A percentile compares a stretch with the other conserved stretches of the same genome.
Conservation (phyloP, 2,888 invertebrate species). For the Drosophila phalerata region DNA sequence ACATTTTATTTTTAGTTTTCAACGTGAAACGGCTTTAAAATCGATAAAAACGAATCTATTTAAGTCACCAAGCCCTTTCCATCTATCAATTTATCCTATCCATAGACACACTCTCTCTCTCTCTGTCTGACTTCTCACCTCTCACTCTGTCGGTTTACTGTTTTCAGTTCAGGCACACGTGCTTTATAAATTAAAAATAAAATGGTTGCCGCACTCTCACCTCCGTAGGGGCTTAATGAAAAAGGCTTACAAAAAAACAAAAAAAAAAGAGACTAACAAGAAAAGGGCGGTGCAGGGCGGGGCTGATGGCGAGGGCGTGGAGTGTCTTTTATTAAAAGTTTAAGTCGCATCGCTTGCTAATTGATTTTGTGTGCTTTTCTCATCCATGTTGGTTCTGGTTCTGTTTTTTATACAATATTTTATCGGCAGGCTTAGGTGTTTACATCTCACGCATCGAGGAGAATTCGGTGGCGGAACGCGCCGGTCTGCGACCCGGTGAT, state of each 20-base stretch:
- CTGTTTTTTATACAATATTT: not conserved
- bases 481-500: constrained; percentile 95
- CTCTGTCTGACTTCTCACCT: not conserved
- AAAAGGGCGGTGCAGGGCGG: constrained; percentile 14
- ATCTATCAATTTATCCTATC: constrained; percentile 47
- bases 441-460: constrained; percentile 97
- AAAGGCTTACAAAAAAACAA: constrained; percentile 56
- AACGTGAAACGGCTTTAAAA: constrained; percentile 72
- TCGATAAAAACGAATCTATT: constrained; percentile 75
- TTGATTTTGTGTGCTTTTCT: constrained; percentile 57
- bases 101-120: constrained; percentile 22
- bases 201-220: constrained; percentile 59
- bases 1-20: constrained; percentile 75
- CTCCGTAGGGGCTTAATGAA: constrained; percentile 44
- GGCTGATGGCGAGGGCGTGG: constrained; percentile 16
- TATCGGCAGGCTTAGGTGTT: constrained; percentile 91
- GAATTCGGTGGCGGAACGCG: constrained; percentile 94
- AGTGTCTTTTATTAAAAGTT: constrained; percentile 67
- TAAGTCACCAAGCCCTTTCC: constrained; percentile 57
- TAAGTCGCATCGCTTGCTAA: constrained; percentile 62
- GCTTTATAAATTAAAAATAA: constrained; percentile 74
- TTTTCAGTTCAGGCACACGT: constrained; percentile 56
- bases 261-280: constrained; percentile 1
- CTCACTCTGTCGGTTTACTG: constrained; percentile 1
- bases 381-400: not conserved